Conservation (phyloP, 2,113 vertebrate genomes). For the Petrocephalus zakoni region DNA sequence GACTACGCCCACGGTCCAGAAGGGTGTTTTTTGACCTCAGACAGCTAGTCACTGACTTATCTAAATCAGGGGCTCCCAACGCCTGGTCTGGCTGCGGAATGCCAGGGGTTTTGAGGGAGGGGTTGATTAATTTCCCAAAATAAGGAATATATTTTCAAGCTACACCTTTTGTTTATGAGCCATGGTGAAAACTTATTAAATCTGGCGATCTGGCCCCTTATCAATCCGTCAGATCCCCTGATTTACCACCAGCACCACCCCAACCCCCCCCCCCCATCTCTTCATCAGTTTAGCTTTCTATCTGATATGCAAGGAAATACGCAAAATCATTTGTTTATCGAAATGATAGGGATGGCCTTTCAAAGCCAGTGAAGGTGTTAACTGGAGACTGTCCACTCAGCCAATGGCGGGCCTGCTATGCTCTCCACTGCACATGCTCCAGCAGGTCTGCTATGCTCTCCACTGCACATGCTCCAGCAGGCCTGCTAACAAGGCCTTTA, state of each 20-base stretch:
- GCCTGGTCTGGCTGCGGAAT: background rate
- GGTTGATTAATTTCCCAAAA: background rate
- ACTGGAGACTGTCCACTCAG: background rate
- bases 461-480: background rate
- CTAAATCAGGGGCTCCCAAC: slow-evolving; percentile 31
- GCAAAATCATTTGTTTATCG: background rate
- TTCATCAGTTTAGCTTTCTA: background rate
- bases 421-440: background rate
- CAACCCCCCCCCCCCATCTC: background rate
- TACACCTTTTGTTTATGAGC: background rate
- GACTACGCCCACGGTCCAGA: slow-evolving; percentile 67
- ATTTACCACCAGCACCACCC: background rate
- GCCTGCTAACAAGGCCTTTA: background rate
- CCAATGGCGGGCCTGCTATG: background rate
- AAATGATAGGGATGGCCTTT: background rate
- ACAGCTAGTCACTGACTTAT: slow-evolving; percentile 72
- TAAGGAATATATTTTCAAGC: background rate
- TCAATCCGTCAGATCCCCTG: background rate
- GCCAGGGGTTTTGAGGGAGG: background rate
- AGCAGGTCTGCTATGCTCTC: background rate
- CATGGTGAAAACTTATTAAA: background rate
- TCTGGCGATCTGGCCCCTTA: background rate
- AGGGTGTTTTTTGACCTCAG: slow-evolving; percentile 61
- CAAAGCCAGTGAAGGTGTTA: background rate
- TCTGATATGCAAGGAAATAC: background rate